Percentiles rank a stretch among this genome's conserved stretches.
These are phyloP conservation scores for Cinclus mexicanus DNA, from an alignment of 2,113 vertebrate species.

Conservation along the genomic window DNA sequence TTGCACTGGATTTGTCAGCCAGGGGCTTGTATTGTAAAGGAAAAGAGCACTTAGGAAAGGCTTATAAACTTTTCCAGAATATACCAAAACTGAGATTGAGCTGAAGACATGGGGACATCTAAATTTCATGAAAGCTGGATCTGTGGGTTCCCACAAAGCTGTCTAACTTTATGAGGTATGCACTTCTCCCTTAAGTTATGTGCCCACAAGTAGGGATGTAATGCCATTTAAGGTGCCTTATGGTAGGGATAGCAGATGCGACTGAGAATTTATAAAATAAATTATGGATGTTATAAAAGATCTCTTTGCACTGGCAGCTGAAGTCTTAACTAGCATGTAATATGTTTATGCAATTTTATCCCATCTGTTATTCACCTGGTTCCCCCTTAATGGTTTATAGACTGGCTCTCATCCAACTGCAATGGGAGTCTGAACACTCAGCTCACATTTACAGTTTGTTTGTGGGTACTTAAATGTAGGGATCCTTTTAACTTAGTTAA, in stretches of 20 bases:
- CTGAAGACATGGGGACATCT: background rate
- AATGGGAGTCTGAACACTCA: background rate
- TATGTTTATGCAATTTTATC: background rate
- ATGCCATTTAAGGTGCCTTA: background rate
- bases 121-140: background rate
- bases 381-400: background rate
- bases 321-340: background rate
- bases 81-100: background rate
- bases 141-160: background rate
- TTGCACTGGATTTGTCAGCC: background rate
- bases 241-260: background rate
- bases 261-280: background rate
- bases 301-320: background rate
- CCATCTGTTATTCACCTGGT: background rate
- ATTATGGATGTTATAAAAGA: background rate
- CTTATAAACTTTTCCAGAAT: background rate
- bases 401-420: background rate
- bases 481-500: background rate
- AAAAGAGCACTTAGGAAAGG: background rate
- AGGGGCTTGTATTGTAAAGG: background rate
- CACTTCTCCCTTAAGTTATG: background rate
- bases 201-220: background rate
- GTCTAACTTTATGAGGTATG: background rate
- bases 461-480: background rate
- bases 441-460: background rate